Evolutionary conservation across 2,113 vertebrate genomes (phyloP).

Genomic region (Vanacampus margaritifer): DNA sequence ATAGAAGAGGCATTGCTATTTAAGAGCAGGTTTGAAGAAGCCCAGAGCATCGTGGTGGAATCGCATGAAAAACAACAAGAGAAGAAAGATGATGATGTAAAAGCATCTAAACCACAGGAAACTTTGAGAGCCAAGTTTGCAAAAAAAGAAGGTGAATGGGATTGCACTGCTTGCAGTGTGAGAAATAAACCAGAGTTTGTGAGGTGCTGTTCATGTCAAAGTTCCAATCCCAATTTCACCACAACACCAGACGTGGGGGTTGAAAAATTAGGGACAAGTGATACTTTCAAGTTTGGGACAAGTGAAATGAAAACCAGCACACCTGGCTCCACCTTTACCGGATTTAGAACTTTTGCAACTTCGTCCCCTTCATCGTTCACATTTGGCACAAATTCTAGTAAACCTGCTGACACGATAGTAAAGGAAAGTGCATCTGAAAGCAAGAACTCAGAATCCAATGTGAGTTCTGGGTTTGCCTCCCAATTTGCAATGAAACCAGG

Average conservation of each 20-base stretch:
- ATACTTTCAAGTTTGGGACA: constrained; percentile 72
- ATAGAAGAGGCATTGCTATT: constrained; percentile 90
- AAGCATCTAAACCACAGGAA: constrained; percentile 16
- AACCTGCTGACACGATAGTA: constrained; percentile 30
- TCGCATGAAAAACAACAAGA: constrained; percentile 40
- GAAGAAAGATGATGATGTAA: constrained; percentile 31
- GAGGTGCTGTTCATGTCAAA: constrained; percentile 77
- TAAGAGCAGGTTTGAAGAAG: constrained; percentile 90
- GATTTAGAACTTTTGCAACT: constrained; percentile 65
- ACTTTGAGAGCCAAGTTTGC: constrained; percentile 72
- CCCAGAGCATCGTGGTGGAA: constrained; percentile 71
- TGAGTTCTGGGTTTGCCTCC: constrained; percentile 61
- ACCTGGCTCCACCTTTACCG: constrained; percentile 46
- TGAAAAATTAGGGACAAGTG: constrained; percentile 69
- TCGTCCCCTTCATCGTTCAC: constrained; percentile 67
- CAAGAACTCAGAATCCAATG: constrained; percentile 4
- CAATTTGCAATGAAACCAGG: constrained; percentile 74
- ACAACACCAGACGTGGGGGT: constrained; percentile 42
- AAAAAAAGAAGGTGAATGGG: constrained; percentile 82
- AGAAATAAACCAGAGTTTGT: constrained; percentile 70
- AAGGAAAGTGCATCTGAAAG: constrained; percentile 3
- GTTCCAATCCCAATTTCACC: constrained; percentile 55
- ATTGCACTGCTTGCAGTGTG: constrained; percentile 76
- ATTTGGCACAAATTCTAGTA: constrained; percentile 59
- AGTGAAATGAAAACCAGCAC: constrained; percentile 51